Conservation (phyloP, 2,888 invertebrate genomes). For the Hydropsyche betteni region DNA sequence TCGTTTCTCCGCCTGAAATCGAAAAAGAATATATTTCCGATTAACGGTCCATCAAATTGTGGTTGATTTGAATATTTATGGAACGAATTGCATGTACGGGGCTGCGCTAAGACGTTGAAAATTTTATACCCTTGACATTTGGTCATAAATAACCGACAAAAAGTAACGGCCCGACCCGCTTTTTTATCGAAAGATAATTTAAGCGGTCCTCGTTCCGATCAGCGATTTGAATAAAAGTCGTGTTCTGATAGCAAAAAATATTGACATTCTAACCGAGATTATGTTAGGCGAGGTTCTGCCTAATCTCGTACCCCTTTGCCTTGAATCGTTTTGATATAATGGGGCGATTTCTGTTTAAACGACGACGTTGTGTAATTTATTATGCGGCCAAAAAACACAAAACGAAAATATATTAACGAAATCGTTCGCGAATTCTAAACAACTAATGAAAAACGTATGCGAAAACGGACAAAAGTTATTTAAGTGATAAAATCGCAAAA, state of each 20-base stretch:
- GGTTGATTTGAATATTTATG: conserved; percentile 24
- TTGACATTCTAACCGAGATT: conserved; percentile 5
- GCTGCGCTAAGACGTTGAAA: conserved; percentile 10
- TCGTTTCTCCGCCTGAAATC: conserved; percentile 41
- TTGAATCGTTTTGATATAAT: conserved; percentile 19
- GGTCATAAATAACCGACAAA: conserved; percentile 15
- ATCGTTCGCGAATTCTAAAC: background rate
- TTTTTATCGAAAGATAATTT: conserved; percentile 6
- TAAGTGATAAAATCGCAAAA: conserved; percentile 27
- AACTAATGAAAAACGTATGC: conserved; percentile 2
- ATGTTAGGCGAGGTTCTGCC: conserved; percentile 19
- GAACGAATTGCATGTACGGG: conserved; percentile 9
- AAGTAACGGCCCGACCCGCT: background rate
- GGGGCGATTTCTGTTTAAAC: background rate
- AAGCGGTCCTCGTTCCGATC: conserved; percentile 5
- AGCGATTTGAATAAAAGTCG: background rate
- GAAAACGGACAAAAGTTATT: conserved; percentile 16
- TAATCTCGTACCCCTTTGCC: conserved; percentile 7
- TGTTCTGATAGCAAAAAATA: background rate
- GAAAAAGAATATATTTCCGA: background rate
- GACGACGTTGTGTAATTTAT: background rate
- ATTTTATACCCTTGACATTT: conserved; percentile 6
- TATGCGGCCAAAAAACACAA: too few relatives aligned
- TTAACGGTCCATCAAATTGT: background rate
- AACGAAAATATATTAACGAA: too few relatives aligned